phyloP scores from a whole-genome alignment of 2,113 vertebrate species.

The Carassius gibelio region DNA sequence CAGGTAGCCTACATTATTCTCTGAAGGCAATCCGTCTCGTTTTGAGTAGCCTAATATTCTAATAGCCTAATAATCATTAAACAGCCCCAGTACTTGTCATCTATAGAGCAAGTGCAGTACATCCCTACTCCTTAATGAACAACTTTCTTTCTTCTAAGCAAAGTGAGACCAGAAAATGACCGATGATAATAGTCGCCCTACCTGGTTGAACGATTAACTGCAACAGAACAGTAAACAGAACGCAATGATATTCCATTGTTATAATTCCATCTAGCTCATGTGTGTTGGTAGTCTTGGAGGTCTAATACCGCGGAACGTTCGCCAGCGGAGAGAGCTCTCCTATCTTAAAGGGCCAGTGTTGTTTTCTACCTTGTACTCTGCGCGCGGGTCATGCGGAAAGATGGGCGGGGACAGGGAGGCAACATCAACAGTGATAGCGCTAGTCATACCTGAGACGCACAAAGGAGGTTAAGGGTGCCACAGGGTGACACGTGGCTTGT shows the following conservation, averaged over 20 bases:
- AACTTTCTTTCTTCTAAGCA: constrained; percentile 16
- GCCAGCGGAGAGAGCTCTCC: constrained; percentile 37
- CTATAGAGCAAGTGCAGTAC: constrained; percentile 4
- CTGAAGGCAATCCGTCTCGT: no score
- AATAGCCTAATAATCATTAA: background rate
- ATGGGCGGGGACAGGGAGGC: constrained; percentile 30
- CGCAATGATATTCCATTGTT: constrained; percentile 78
- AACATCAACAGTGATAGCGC: background rate
- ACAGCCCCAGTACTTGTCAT: background rate
- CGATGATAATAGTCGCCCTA: constrained; percentile 57
- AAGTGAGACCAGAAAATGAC: background rate
- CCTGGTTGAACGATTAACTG: constrained; percentile 73
- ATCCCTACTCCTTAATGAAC: background rate
- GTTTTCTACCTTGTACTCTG: constrained; percentile 26
- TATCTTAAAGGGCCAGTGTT: constrained; percentile 57
- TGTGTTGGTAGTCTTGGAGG: constrained; percentile 48
- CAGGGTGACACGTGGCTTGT: background rate
- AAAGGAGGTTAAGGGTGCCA: constrained; percentile 16
- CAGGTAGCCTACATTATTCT: background rate
- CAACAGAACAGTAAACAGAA: constrained; percentile 72
- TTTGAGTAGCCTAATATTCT: no score
- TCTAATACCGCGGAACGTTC: constrained; percentile 52
- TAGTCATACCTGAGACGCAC: constrained; percentile 34
- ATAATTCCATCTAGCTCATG: constrained; percentile 75
- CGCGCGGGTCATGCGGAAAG: constrained; percentile 32